These are phyloP conservation scores for Hymenochirus boettgeri DNA, from an alignment of 2,113 vertebrate species.

Conservation along the genomic window DNA sequence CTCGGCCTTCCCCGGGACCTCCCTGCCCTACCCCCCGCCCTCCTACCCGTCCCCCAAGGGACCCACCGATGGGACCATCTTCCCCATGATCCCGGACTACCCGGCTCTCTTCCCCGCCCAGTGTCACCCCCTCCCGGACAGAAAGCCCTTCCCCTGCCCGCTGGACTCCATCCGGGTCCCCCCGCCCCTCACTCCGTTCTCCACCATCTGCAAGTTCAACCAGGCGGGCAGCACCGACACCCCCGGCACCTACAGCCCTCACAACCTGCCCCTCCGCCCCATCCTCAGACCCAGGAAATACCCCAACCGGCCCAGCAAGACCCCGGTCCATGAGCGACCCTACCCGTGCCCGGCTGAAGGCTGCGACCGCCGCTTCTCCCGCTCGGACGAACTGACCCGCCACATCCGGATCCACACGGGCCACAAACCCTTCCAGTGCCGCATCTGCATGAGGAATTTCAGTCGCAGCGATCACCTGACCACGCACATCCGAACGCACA, in stretches of 20 bases:
- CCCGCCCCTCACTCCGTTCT: conserved; percentile 88
- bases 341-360: conserved; percentile 92
- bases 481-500: conserved; percentile 93
- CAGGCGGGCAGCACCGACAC: conserved; percentile 71
- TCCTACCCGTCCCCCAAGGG: conserved; percentile 88
- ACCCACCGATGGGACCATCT: conserved; percentile 70
- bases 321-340: conserved; percentile 90
- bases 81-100: conserved; percentile 89
- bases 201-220: conserved; percentile 92
- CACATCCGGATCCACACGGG: conserved; percentile 94
- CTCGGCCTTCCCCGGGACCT: conserved; percentile 78
- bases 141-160: conserved; percentile 87
- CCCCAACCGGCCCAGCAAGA: conserved; percentile 95
- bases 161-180: conserved; percentile 84
- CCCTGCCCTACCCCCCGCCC: conserved; percentile 81
- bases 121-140: conserved; percentile 81
- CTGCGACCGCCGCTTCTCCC: conserved; percentile 90
- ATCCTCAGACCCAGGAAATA: conserved; percentile 88
- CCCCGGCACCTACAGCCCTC: conserved; percentile 79
- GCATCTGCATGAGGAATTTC: conserved; percentile 95
- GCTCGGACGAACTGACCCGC: conserved; percentile 87
- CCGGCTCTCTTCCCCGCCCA: conserved; percentile 81
- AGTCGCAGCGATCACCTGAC: conserved; percentile 94
- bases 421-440: conserved; percentile 93
- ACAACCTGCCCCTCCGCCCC: conserved; percentile 83